phyloP scores from a whole-genome alignment of 2,797 vertebrate genomes.

The Pempheris klunzingeri region DNA sequence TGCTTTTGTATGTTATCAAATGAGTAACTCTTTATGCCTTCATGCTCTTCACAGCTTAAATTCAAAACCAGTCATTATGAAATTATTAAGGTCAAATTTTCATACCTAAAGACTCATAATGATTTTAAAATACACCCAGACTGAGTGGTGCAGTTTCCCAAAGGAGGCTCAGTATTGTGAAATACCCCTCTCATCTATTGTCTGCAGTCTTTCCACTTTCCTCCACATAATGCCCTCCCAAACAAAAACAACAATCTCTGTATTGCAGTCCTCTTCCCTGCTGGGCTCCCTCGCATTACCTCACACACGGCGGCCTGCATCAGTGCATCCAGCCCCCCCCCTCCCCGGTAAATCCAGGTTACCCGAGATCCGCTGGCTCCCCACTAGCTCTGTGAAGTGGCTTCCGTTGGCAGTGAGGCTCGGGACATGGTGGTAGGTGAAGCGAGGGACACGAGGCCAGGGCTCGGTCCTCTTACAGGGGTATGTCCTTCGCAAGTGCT shows the following conservation, averaged over 20 bases:
- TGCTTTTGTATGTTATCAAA: constrained; percentile 44
- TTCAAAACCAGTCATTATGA: constrained; percentile 33
- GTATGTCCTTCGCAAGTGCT: constrained; percentile 46
- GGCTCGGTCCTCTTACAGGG: constrained; percentile 27
- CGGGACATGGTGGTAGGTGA: constrained; percentile 56
- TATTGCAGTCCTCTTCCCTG: constrained; percentile 47
- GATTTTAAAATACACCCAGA: constrained; percentile 34
- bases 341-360: constrained; percentile 58
- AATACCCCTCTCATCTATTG: constrained; percentile 58
- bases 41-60: constrained; percentile 32
- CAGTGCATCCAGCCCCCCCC: constrained; percentile 46
- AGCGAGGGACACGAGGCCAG: constrained; percentile 40
- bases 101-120: constrained; percentile 33
- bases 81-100: constrained; percentile 38
- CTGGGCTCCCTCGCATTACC: constrained; percentile 59
- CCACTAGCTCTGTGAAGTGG: constrained; percentile 60
- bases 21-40: constrained; percentile 36
- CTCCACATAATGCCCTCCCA: constrained; percentile 52
- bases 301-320: constrained; percentile 52
- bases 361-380: constrained; percentile 54
- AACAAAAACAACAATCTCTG: constrained; percentile 60
- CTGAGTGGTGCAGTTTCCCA: constrained; percentile 29
- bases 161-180: constrained; percentile 49
- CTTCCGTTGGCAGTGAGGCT: constrained; percentile 53
- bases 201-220: constrained; percentile 62